phyloP scores from a whole-genome alignment of 2,797 vertebrate genomes.

The Phataginus tetradactyla region DNA sequence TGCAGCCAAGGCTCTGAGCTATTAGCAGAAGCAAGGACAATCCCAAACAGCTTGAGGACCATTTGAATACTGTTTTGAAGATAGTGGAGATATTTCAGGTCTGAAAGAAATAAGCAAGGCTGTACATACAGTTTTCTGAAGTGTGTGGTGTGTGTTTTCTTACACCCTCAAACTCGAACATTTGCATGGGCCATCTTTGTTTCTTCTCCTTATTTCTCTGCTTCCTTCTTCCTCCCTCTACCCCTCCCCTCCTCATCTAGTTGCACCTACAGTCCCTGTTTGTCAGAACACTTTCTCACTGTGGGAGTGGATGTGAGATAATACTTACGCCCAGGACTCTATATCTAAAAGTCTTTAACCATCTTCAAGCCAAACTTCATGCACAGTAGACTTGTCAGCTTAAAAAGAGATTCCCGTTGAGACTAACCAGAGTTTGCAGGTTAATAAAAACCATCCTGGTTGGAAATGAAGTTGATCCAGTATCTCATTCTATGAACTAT shows the following conservation, averaged over 20 bases:
- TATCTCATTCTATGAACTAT: slow-evolving; percentile 56
- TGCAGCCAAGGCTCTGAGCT: not conserved
- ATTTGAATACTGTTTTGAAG: not conserved
- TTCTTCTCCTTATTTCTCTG: not conserved
- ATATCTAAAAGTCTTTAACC: not conserved
- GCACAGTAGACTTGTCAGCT: not conserved
- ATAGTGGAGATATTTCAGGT: not conserved
- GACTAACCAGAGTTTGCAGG: slow-evolving; percentile 9
- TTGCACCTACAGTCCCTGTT: not conserved
- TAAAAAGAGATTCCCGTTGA: slow-evolving; percentile 41
- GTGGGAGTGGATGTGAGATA: not conserved
- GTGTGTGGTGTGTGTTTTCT: not conserved
- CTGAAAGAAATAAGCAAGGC: not conserved
- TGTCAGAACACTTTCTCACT: not conserved
- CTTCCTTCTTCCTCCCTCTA: not conserved
- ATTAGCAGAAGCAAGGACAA: not conserved
- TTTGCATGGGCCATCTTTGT: not conserved
- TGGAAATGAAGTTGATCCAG: slow-evolving; percentile 57
- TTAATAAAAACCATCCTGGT: slow-evolving; percentile 42
- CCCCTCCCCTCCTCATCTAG: not conserved
- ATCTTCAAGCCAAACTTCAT: slow-evolving; percentile 7
- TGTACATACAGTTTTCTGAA: not conserved
- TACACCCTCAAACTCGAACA: not conserved
- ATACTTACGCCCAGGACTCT: not conserved
- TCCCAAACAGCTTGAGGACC: not conserved